Evolutionary conservation across 2,113 vertebrate genomes (phyloP).

Genomic region (Proteles cristata): DNA sequence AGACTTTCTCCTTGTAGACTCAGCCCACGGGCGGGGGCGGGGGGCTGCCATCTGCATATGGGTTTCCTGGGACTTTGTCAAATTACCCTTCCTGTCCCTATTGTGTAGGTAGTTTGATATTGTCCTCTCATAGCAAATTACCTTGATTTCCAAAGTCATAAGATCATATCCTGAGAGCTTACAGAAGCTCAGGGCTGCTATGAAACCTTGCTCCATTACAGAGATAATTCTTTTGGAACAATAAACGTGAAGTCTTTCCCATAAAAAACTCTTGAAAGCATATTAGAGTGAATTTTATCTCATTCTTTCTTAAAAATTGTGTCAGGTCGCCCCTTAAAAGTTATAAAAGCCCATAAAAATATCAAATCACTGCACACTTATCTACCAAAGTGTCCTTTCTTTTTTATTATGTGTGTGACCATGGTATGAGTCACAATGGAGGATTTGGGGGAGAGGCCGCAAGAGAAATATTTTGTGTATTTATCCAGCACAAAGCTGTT

Average conservation of each 20-base stretch:
- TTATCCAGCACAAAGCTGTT: not conserved
- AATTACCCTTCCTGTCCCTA: not conserved
- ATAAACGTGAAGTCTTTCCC: conserved; percentile 35
- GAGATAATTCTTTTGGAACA: conserved; percentile 34
- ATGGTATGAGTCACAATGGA: not conserved
- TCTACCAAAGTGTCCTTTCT: conserved; percentile 4
- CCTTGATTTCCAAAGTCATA: not conserved
- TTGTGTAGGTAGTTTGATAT: not conserved
- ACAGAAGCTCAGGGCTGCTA: not conserved
- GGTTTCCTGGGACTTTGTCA: not conserved
- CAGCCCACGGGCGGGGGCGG: not conserved
- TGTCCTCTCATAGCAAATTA: not conserved
- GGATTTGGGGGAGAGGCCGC: not conserved
- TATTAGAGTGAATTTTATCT: conserved; percentile 45
- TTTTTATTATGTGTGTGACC: not conserved
- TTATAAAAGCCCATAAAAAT: conserved; percentile 42
- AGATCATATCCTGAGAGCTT: not conserved
- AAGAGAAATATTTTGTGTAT: not conserved
- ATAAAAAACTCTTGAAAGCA: not conserved
- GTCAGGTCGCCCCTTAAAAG: not conserved
- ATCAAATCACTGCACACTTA: not conserved
- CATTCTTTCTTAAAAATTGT: conserved; percentile 39
- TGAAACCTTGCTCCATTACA: not conserved
- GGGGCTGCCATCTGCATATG: not conserved
- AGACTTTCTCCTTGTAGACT: not conserved